Conservation (phyloP, 23 tunicate genomes). For the Phallusia fumigata region DNA sequence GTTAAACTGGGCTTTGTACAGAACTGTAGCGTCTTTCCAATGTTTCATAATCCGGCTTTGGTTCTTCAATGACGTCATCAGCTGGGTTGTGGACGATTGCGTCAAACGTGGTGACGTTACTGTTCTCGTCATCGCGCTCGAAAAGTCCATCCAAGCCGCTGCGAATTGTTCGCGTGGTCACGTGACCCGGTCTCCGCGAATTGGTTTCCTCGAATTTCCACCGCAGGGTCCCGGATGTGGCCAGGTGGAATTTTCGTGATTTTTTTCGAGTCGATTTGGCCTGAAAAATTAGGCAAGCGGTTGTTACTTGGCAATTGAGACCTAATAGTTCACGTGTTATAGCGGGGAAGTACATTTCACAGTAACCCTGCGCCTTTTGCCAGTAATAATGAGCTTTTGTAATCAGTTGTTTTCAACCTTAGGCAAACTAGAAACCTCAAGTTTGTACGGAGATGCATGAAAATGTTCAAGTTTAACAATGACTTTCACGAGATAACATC, state of each 20-base stretch:
- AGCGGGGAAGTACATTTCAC: too few species aligned
- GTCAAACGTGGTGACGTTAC: not conserved
- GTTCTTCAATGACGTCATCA: not conserved
- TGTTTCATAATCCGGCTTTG: not conserved
- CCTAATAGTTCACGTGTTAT: too few species aligned
- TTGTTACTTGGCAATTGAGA: too few species aligned
- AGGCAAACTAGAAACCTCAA: too few species aligned
- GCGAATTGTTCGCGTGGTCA: constrained; percentile 15
- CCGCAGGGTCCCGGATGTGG: constrained; percentile 42
- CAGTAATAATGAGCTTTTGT: too few species aligned
- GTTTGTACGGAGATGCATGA: too few species aligned
- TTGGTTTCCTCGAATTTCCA: constrained; percentile 84
- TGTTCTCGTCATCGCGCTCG: not conserved
- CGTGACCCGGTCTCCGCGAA: constrained; percentile 47
- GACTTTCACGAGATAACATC: too few species aligned
- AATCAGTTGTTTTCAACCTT: too few species aligned
- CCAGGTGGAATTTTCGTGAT: constrained; percentile 52
- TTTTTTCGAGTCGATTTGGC: not conserved
- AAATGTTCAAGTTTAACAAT: too few species aligned
- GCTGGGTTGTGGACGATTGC: not conserved
- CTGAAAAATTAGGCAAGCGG: too few species aligned
- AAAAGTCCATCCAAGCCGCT: not conserved
- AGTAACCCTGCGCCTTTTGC: too few species aligned
- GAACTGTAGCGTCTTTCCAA: not conserved
- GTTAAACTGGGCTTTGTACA: not conserved